Evolutionary conservation across 2,113 vertebrate genomes (phyloP), one percentile per base, ranked within the genome.

Genomic region (Pandion haliaetus): DNA sequence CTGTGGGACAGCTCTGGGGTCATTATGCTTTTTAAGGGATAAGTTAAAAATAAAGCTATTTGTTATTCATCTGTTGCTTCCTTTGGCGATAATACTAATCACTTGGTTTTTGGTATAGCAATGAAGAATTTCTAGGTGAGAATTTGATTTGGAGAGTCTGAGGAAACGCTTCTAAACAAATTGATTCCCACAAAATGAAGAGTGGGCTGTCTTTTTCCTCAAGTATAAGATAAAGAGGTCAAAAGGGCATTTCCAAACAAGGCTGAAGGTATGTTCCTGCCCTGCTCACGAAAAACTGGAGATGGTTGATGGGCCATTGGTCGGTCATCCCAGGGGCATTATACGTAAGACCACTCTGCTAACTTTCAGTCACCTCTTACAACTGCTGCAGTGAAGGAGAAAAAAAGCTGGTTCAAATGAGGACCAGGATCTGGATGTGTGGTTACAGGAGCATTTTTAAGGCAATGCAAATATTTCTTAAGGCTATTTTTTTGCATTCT

Each of bases 31-130:
- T 91, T 90, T 76, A 83, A 78, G 25, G 24, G 34, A 26, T 45
- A 77, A 91, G 74, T 63, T 77, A 81, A 87, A 96, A 92, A 86
- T 81, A 95, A 90, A 95, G 29, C 31, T 78, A 26, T 65, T 82
- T 65, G 86, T 78, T 69, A 55, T 74, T 93, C 28, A 61, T 85
- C 49, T 69, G 4, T 76, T 81, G n/a, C 55, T 71, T 95, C 57
- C 69, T 93, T 94, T 73, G 71, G 61, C 3, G 8, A 66, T 52
- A 91, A 72, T 63, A 40, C 25, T 55, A 7, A 54, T 72, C 1
- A 3, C 10, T 82, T 89, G 29, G 49, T 38, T 77, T 79, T 84
- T 59, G 38, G 19, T 61, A 72, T 18, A 79, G 17, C 0, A 6
- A 21, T 16, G 49, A 72, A 81, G 57, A 76, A 76, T 89, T 93